phyloP scores from a whole-genome alignment of 2,113 vertebrate species.

The Vulpes ferrilata region DNA sequence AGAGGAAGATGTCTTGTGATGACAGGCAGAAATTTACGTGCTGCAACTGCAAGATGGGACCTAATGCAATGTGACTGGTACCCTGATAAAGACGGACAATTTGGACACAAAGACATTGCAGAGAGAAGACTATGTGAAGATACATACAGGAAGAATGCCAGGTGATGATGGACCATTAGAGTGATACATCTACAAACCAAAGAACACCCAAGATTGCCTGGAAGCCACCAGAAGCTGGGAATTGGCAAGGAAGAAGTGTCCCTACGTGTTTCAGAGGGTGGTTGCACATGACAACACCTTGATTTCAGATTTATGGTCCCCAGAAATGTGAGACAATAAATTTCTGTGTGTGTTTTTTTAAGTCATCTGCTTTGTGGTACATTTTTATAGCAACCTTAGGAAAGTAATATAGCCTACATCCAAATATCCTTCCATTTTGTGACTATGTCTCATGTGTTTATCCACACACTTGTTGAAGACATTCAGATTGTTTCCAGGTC shows the following conservation, averaged over 20 bases:
- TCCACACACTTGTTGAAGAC: background rate
- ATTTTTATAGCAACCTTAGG: background rate
- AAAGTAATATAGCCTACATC: background rate
- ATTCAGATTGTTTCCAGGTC: background rate
- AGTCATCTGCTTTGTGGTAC: background rate
- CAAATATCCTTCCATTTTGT: background rate
- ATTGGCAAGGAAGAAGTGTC: background rate
- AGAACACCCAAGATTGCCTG: background rate
- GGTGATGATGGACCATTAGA: background rate
- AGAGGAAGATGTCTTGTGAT: background rate
- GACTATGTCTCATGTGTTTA: background rate
- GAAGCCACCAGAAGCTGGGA: background rate
- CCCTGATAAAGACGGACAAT: background rate
- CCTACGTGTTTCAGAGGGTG: background rate
- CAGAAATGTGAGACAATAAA: background rate
- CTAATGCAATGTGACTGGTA: background rate
- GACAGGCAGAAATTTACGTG: background rate
- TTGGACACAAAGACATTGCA: background rate
- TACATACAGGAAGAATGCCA: background rate
- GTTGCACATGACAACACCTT: background rate
- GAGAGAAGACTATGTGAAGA: background rate
- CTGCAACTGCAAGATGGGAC: background rate
- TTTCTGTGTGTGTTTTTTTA: background rate
- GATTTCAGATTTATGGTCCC: background rate
- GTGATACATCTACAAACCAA: background rate